Conservation (phyloP, 2,113 vertebrate genomes). For the Columbina picui region DNA sequence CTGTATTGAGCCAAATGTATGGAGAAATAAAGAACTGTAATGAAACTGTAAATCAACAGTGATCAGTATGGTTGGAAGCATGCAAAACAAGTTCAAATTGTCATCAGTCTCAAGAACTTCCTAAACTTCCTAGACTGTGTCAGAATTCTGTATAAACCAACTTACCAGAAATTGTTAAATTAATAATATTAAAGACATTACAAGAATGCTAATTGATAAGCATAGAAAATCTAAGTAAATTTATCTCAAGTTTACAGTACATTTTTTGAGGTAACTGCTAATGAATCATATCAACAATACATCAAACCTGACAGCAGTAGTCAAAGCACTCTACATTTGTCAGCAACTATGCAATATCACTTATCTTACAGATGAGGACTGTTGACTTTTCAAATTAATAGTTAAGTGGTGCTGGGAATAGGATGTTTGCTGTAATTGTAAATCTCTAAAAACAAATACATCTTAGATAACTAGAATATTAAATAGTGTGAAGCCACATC, state of each 20-base stretch:
- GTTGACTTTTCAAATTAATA: constrained; percentile 23
- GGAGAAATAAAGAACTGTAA: not conserved
- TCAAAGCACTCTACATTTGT: not conserved
- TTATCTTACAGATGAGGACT: not conserved
- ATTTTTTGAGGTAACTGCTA: not conserved
- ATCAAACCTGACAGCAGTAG: not conserved
- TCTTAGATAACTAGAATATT: not conserved
- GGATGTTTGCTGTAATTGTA: not conserved
- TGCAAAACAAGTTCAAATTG: not conserved
- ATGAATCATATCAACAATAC: not conserved
- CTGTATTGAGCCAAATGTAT: not conserved
- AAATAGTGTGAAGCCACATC: not conserved
- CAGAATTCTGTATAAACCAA: not conserved
- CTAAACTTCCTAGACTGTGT: not conserved
- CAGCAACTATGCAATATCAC: not conserved
- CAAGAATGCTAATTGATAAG: not conserved
- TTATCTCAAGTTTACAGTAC: not conserved
- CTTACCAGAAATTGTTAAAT: not conserved
- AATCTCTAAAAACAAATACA: not conserved
- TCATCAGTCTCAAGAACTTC: not conserved
- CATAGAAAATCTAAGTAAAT: not conserved
- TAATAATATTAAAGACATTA: not conserved
- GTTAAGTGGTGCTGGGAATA: not conserved
- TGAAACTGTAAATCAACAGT: not conserved
- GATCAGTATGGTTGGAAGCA: not conserved